Conservation (phyloP, 2,888 invertebrate genomes). For the Drosophila lutescens region DNA sequence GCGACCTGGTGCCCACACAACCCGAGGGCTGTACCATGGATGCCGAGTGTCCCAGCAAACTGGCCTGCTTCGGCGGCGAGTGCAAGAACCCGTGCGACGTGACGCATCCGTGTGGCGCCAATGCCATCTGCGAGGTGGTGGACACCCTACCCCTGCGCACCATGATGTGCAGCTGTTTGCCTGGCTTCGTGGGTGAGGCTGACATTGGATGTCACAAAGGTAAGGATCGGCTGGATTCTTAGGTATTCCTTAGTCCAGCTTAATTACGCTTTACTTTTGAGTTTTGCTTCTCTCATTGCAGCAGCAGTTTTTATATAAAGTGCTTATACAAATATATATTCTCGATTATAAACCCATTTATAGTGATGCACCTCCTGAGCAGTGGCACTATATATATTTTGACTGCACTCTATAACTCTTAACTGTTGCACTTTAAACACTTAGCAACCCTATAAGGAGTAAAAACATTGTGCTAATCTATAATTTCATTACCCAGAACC, state of each 20-base stretch:
- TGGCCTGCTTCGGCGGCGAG: slow-evolving; percentile 91
- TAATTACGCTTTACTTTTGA: slow-evolving; percentile 50
- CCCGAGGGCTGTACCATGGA: slow-evolving; percentile 90
- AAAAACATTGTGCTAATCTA: slow-evolving; percentile 1
- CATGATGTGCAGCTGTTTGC: slow-evolving; percentile 93
- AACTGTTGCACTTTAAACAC: slow-evolving; percentile 56
- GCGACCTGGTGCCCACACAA: slow-evolving; percentile 86
- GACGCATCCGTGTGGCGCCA: slow-evolving; percentile 91
- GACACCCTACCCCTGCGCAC: slow-evolving; percentile 94
- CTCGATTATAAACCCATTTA: slow-evolving; percentile 18
- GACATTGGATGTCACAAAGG: slow-evolving; percentile 92
- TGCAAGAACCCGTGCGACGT: slow-evolving; percentile 93
- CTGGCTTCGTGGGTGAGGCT: slow-evolving; percentile 93
- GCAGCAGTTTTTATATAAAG: slow-evolving; percentile 50
- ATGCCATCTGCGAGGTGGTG: slow-evolving; percentile 93
- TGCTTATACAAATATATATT: slow-evolving; percentile 24
- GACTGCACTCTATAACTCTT: slow-evolving; percentile 64
- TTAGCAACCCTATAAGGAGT: rapidly evolving
- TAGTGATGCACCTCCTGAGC: slow-evolving; percentile 58
- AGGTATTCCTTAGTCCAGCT: not conserved
- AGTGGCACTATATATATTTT: slow-evolving; percentile 32
- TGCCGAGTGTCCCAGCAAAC: slow-evolving; percentile 92
- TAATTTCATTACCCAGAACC: slow-evolving; percentile 67
- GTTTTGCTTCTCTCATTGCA: slow-evolving; percentile 72
- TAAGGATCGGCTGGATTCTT: slow-evolving; percentile 82